Evolutionary conservation across 2,888 invertebrate species (phyloP), one percentile per base, ranked within the genome.

Genomic region (Tenthredo notha): DNA sequence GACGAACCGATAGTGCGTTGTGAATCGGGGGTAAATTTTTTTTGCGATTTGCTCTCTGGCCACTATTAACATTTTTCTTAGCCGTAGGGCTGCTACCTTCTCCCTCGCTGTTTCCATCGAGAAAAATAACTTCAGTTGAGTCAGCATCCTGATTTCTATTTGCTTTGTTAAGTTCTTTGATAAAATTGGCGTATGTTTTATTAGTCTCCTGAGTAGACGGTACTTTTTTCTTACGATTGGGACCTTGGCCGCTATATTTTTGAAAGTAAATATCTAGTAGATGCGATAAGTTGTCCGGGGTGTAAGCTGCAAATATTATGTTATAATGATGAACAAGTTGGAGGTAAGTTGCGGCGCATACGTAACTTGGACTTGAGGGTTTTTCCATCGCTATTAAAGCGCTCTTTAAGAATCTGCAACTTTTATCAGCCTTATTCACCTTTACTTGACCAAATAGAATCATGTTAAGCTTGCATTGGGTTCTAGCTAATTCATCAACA

Each of bases 271-370:
- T 43, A 47, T 67, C 29, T 5, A 83, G 25, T 33, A 70, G 6
- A 29, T 18, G 0, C 1, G 7, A 4, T 3, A 83, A 18, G 1
- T 83, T 47, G 3, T 50, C 12, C 1, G 65, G 67, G 5, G 83
- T 83, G 7, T 86, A 84, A 37, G 77, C 82, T 10, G 86, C 65
- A n/a, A 87, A 87, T 25, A 87, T 37, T 43, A 87, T 87, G 40
- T 87, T 87, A 43, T 86, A 82, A 29, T 75, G 29, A 84, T 85
- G 85, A 10, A 87, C 70, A 9, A 82, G 1, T 15, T 84, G 29
- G 58, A 84, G 50, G 50, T 87, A 87, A 18, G 21, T 25, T 25
- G 65, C 25, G 33, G 58, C 40, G 61, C 40, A 12, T 15, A 80
- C 29, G 40, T 61, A 37, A 21, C 33, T 61, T 18, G 15, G 21